Percentiles rank a stretch among this genome's conserved stretches.
These are phyloP conservation scores for Saturnia japonica DNA, from an alignment of 2,888 invertebrate species.

Conservation along the genomic window DNA sequence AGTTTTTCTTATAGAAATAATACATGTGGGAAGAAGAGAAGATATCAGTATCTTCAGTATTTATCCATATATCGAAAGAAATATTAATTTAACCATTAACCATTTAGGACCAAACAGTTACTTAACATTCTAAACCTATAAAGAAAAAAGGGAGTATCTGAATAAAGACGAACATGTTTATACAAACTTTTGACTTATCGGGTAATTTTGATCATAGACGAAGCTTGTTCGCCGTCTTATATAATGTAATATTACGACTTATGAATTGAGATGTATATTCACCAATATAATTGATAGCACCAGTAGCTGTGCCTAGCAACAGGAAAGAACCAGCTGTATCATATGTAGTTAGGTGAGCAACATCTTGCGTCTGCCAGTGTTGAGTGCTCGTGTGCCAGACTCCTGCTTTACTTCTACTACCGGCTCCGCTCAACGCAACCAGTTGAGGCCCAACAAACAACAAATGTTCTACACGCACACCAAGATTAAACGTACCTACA, in stretches of 20 bases:
- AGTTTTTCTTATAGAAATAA: too few relatives aligned
- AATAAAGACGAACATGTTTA: too few relatives aligned
- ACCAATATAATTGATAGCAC: slow-evolving; percentile 98
- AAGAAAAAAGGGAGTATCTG: too few relatives aligned
- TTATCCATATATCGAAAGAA: too few relatives aligned
- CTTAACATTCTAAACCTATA: too few relatives aligned
- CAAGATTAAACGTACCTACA: slow-evolving; percentile 93
- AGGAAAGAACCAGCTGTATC: slow-evolving; percentile 98
- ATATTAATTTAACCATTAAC: too few relatives aligned
- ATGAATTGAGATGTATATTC: slow-evolving; percentile 38
- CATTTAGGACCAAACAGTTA: too few relatives aligned
- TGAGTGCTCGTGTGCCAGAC: slow-evolving; percentile 99
- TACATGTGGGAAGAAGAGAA: too few relatives aligned
- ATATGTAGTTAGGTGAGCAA: slow-evolving; percentile 96
- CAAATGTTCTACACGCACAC: slow-evolving; percentile 96
- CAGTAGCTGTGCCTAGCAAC: slow-evolving; percentile 96
- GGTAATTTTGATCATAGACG: too few relatives aligned
- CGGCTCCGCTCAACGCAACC: slow-evolving; percentile 92
- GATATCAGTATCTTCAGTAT: too few relatives aligned
- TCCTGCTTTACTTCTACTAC: slow-evolving; percentile 89
- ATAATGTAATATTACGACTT: not conserved
- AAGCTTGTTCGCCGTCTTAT: not conserved
- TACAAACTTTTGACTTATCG: too few relatives aligned
- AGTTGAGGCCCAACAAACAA: slow-evolving; percentile 99
- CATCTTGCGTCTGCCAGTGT: slow-evolving; percentile 98